phyloP scores from a whole-genome alignment of 2,888 invertebrate genomes.

The Hemicrepidius hirtus region DNA sequence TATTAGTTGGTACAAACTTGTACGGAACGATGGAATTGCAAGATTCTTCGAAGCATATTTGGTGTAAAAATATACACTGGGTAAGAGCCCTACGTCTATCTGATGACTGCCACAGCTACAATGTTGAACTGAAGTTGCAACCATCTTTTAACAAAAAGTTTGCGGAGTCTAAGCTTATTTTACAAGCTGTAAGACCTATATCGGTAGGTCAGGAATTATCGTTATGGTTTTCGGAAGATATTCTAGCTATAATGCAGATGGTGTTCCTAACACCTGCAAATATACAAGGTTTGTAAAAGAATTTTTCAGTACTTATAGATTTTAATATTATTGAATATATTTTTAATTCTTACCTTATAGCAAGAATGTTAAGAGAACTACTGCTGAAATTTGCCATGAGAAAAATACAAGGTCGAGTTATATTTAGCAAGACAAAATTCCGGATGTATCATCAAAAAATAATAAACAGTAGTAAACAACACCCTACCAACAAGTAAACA shows the following conservation, averaged over 20 bases:
- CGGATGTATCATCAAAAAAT: too few relatives aligned
- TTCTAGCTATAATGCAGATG: conserved; percentile 83
- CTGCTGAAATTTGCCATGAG: too few relatives aligned
- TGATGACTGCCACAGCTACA: conserved; percentile 80
- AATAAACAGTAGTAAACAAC: too few relatives aligned
- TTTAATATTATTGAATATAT: too few relatives aligned
- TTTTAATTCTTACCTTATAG: too few relatives aligned
- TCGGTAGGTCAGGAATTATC: conserved; percentile 81
- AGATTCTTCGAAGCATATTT: conserved; percentile 61
- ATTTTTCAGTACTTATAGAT: too few relatives aligned
- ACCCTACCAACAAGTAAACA: too few relatives aligned
- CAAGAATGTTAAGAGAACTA: too few relatives aligned
- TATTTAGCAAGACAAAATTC: too few relatives aligned
- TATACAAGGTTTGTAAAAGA: conserved; percentile 86
- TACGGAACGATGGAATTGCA: conserved; percentile 65
- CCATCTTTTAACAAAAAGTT: conserved; percentile 54
- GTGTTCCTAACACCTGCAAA: conserved; percentile 87
- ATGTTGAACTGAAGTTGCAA: conserved; percentile 72
- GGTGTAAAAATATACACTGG: conserved; percentile 68
- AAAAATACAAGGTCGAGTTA: too few relatives aligned
- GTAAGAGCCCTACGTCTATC: conserved; percentile 72
- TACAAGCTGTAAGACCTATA: conserved; percentile 74
- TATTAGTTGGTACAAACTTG: conserved; percentile 62
- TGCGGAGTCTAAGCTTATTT: conserved; percentile 63
- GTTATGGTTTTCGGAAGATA: conserved; percentile 89